A percentile compares a stretch with the other conserved stretches of the same genome.
phyloP scores from a whole-genome alignment of 35 echinoderm and acorn worm species.

The Apostichopus parvimensis region DNA sequence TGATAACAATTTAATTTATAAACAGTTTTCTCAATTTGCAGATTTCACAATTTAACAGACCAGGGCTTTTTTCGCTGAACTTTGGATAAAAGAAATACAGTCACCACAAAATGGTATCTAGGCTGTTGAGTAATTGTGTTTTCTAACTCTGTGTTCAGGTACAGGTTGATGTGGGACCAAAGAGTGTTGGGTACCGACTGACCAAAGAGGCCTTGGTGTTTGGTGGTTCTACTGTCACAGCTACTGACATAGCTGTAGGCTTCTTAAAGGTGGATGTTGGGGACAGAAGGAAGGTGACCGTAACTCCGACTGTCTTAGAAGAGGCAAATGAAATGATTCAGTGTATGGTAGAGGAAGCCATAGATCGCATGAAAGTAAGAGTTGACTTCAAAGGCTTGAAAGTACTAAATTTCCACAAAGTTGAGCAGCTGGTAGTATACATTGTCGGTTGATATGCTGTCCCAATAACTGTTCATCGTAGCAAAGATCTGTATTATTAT shows the following conservation, averaged over 20 bases:
- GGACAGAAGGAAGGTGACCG: conserved; percentile 46
- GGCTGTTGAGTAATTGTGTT: not conserved
- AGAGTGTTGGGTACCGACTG: conserved; percentile 80
- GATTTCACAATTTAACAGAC: too few species aligned
- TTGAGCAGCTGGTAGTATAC: too few species aligned
- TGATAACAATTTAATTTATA: too few species aligned
- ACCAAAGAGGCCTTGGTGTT: conserved; percentile 60
- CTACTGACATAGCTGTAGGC: conserved; percentile 82
- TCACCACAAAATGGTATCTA: too few species aligned
- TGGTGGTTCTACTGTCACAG: conserved; percentile 77
- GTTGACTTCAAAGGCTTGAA: not conserved
- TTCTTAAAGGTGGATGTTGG: conserved; percentile 63
- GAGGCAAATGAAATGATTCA: conserved; percentile 73
- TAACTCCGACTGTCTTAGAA: conserved; percentile 47
- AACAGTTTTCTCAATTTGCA: too few species aligned
- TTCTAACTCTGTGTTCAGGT: conserved; percentile 38
- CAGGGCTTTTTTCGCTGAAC: too few species aligned
- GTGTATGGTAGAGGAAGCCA: conserved; percentile 71
- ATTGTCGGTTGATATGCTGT: too few species aligned
- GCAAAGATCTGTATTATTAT: too few species aligned
- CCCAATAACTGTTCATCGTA: too few species aligned
- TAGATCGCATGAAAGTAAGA: conserved; percentile 91
- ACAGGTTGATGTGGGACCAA: conserved; percentile 69
- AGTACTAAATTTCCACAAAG: too few species aligned
- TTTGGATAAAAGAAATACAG: too few species aligned